Evolutionary conservation across 2,888 invertebrate genomes (phyloP).

Genomic region (Antitype chi): DNA sequence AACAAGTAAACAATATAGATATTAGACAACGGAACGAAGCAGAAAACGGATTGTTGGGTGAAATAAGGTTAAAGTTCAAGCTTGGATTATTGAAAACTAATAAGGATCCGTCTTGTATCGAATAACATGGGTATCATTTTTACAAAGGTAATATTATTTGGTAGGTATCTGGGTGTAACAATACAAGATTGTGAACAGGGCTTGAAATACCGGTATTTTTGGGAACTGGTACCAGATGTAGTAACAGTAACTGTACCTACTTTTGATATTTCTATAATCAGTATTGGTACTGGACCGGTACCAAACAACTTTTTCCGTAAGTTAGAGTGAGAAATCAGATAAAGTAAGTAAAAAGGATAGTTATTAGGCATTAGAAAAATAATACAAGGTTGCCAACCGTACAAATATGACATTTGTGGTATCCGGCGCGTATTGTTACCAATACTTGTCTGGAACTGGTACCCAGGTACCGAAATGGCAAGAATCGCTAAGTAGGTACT

Average conservation of each 20-base stretch:
- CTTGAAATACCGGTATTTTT: background rate
- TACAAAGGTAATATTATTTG: background rate
- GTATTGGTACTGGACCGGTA: background rate
- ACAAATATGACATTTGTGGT: background rate
- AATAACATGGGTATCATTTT: constrained; percentile 12
- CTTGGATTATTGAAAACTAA: constrained; percentile 32
- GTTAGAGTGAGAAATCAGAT: background rate
- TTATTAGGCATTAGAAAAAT: background rate
- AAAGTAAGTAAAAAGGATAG: background rate
- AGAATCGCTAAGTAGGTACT: too few relatives aligned
- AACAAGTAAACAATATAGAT: background rate
- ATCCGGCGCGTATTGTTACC: too few relatives aligned
- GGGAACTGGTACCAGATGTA: background rate
- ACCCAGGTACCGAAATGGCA: too few relatives aligned
- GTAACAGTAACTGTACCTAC: too few relatives aligned
- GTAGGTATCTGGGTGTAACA: background rate
- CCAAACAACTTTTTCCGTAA: background rate
- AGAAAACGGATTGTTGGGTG: constrained; percentile 14
- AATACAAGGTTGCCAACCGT: background rate
- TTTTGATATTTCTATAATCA: too few relatives aligned
- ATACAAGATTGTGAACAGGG: constrained; percentile 5
- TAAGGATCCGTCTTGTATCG: constrained; percentile 9
- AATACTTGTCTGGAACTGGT: too few relatives aligned
- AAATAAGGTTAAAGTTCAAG: constrained; percentile 23
- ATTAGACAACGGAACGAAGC: too few relatives aligned